Conservation (phyloP, 2,113 vertebrate genomes). For the Siniperca knerii region DNA sequence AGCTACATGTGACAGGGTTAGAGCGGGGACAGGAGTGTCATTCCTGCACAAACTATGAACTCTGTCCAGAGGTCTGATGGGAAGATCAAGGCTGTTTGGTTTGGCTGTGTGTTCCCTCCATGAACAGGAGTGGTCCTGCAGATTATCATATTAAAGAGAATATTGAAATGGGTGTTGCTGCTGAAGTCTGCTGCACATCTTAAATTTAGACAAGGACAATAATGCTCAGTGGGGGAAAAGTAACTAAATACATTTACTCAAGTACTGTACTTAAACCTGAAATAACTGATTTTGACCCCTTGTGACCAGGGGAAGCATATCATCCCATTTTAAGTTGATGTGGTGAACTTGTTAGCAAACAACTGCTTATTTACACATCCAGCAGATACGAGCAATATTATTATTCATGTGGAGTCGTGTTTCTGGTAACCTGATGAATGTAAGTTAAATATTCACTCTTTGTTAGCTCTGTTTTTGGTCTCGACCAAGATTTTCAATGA, state of each 20-base stretch:
- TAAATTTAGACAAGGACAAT: background rate
- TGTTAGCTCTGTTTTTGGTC: background rate
- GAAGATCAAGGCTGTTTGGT: conserved; percentile 29
- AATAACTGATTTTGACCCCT: background rate
- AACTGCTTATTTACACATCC: background rate
- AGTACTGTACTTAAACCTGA: background rate
- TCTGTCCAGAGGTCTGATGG: conserved; percentile 10
- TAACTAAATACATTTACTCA: background rate
- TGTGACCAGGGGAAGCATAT: background rate
- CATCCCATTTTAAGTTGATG: background rate
- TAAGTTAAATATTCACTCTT: background rate
- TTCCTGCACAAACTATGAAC: conserved; percentile 27
- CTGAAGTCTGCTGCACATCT: background rate
- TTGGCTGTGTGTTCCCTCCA: background rate
- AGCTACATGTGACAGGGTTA: conserved; percentile 34
- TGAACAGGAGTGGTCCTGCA: background rate
- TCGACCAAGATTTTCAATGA: too few relatives aligned
- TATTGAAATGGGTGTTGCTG: background rate
- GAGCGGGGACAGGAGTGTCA: conserved; percentile 1
- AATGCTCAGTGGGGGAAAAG: background rate
- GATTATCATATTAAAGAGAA: background rate
- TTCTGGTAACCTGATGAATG: background rate
- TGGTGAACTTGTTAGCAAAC: background rate
- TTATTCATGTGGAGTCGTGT: background rate
- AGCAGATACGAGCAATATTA: background rate